Percentiles rank a stretch among this genome's conserved stretches.
Conservation (phyloP, 2,113 vertebrate genomes). For the Mesoclemmys tuberculata region DNA sequence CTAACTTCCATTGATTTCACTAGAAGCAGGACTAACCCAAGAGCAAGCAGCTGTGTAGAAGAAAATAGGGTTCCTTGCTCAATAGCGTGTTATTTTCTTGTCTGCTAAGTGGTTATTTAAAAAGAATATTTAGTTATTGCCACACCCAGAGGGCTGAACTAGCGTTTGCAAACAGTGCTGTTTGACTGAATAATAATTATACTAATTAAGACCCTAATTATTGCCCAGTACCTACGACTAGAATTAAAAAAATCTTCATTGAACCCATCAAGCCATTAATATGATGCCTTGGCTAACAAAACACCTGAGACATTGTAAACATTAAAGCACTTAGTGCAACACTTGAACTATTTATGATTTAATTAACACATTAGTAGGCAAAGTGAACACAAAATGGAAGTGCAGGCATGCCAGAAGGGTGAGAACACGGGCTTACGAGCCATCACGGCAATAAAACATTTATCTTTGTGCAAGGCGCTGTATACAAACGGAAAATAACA, state of each 20-base stretch:
- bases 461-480: background rate
- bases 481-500: background rate
- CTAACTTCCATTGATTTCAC: background rate
- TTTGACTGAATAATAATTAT: background rate
- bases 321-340: conserved; percentile 50
- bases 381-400: conserved; percentile 43
- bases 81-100: background rate
- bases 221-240: background rate
- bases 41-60: background rate
- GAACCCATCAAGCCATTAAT: background rate
- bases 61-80: background rate
- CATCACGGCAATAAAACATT: background rate
- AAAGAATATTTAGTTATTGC: background rate
- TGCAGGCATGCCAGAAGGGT: background rate
- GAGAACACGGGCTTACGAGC: background rate
- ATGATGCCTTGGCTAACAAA: conserved; percentile 35
- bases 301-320: conserved; percentile 55
- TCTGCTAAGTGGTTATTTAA: background rate
- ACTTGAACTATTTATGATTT: conserved; percentile 66
- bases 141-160: background rate
- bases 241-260: background rate
- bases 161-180: background rate
- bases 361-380: conserved; percentile 63
- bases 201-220: conserved; percentile 24
- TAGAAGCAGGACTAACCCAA: background rate